These are phyloP conservation scores for Rhopalosiphum nymphaeae DNA, from an alignment of 2,888 invertebrate species.

Conservation along the genomic window DNA sequence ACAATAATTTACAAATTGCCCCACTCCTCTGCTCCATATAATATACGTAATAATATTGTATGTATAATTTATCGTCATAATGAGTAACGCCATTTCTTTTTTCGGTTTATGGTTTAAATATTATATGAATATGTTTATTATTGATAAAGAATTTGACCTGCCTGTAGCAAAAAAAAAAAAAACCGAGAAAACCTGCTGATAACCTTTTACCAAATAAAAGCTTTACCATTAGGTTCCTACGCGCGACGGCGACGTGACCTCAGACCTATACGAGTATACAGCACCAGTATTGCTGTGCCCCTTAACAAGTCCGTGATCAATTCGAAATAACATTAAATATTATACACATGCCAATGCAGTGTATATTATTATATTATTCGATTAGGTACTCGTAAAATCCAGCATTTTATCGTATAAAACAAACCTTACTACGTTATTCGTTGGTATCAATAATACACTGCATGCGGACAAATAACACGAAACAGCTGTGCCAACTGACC, in stretches of 20 bases:
- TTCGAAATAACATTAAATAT: neutral
- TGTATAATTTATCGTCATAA: constrained; percentile 7
- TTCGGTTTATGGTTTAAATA: neutral
- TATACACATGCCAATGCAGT: neutral
- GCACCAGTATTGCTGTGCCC: neutral
- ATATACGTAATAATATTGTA: neutral
- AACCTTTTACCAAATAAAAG: constrained; percentile 35
- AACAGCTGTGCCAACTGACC: neutral
- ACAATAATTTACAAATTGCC: constrained; percentile 13
- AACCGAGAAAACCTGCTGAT: constrained; percentile 12
- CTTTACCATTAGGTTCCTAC: constrained; percentile 12
- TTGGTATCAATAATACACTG: neutral
- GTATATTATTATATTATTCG: neutral
- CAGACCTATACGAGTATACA: neutral
- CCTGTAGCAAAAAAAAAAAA: neutral
- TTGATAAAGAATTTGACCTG: constrained; percentile 47
- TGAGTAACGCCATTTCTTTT: neutral
- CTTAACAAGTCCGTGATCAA: neutral
- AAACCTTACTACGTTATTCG: neutral
- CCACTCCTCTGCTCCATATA: neutral
- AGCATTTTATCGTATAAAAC: neutral
- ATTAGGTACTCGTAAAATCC: neutral
- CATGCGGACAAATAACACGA: neutral
- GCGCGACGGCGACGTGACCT: constrained; percentile 33
- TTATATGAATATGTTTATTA: neutral